phyloP scores from a whole-genome alignment of 2,797 vertebrate genomes.

The Peromyscus attwateri region DNA sequence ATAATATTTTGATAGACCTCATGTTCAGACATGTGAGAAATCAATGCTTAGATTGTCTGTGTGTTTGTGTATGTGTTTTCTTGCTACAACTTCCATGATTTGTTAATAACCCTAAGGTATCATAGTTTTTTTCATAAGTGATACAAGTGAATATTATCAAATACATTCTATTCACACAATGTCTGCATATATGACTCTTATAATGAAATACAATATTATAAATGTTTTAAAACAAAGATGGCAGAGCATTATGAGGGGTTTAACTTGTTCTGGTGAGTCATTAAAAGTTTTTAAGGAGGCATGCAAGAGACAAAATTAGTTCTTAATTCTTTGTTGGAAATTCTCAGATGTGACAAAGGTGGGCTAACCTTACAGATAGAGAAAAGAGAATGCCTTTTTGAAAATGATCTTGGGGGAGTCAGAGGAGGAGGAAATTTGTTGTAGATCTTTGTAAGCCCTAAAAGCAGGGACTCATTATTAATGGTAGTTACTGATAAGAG shows the following conservation, averaged over 20 bases:
- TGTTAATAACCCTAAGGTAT: background rate
- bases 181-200: background rate
- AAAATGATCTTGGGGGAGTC: background rate
- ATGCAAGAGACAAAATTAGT: background rate
- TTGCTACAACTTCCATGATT: background rate
- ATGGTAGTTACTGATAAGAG: background rate
- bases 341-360: background rate
- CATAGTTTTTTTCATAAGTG: slow-evolving; percentile 20
- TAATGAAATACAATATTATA: background rate
- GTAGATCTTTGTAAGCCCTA: background rate
- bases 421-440: background rate
- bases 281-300: background rate
- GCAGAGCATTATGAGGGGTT: background rate
- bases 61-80: background rate
- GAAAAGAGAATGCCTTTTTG: background rate
- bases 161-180: background rate
- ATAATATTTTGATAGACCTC: background rate
- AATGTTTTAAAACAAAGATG: background rate
- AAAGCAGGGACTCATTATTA: background rate
- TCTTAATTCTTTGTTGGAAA: background rate
- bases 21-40: background rate
- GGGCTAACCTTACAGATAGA: background rate
- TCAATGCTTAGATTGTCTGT: background rate
- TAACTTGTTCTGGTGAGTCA: background rate
- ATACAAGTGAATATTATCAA: background rate